These are phyloP conservation scores for Heliangelus exortis DNA, from an alignment of 2,797 vertebrate genomes.

Conservation along the genomic window DNA sequence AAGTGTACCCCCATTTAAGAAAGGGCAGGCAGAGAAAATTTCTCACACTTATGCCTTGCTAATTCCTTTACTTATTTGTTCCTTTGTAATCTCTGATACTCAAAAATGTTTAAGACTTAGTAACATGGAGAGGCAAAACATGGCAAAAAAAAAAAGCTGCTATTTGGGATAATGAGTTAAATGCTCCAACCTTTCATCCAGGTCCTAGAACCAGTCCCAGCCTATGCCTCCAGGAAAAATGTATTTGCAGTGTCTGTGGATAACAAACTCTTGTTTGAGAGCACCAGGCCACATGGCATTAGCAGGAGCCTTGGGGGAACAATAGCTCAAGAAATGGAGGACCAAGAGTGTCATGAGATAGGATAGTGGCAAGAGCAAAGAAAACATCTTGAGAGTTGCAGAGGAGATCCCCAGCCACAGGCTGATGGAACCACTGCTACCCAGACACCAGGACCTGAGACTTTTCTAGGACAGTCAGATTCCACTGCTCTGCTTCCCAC, in stretches of 20 bases:
- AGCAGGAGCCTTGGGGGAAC: neutral
- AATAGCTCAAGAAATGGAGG: neutral
- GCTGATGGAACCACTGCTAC: neutral
- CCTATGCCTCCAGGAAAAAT: neutral
- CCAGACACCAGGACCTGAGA: rapidly evolving
- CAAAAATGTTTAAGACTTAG: neutral
- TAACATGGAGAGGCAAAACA: neutral
- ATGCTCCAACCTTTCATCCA: neutral
- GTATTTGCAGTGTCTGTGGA: neutral
- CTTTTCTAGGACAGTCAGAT: neutral
- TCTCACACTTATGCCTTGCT: neutral
- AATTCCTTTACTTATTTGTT: neutral
- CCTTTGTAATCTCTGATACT: neutral
- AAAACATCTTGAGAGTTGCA: rapidly evolving
- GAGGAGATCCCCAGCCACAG: neutral
- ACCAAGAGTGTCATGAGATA: neutral
- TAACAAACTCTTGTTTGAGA: neutral
- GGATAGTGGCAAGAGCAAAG: neutral
- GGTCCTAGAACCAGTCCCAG: neutral
- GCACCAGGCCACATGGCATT: rapidly evolving
- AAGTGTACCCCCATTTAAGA: neutral
- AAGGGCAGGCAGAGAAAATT: neutral
- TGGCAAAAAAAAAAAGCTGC: neutral
- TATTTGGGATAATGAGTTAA: neutral
- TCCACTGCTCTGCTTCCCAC: neutral